Percentiles rank a stretch among this genome's conserved stretches.
Evolutionary conservation across 2,888 invertebrate species (phyloP).

Genomic region (Campopleginae sp.): DNA sequence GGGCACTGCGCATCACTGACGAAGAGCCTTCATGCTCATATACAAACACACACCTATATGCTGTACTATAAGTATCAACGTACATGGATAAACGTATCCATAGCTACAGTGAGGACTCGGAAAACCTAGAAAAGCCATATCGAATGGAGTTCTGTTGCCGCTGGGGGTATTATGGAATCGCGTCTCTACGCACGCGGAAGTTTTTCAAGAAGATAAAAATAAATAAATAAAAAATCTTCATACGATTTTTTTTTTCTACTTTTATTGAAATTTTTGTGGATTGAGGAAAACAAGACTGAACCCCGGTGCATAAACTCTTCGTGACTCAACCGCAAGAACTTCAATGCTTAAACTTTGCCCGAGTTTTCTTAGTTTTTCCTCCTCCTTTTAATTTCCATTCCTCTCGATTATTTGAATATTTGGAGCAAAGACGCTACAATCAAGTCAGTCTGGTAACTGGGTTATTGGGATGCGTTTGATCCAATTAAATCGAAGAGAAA

Average conservation of each 20-base stretch:
- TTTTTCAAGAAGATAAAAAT: not conserved
- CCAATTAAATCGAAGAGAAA: slow-evolving; percentile 41
- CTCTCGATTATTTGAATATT: not conserved
- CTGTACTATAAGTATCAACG: not conserved
- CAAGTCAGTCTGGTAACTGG: slow-evolving; percentile 28
- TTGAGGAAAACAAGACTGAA: not conserved
- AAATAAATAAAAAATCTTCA: too few species aligned
- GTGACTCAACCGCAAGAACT: not conserved
- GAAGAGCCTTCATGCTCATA: slow-evolving; percentile 31
- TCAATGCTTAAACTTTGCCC: not conserved
- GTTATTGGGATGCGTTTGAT: slow-evolving; percentile 48
- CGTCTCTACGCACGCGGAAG: not conserved
- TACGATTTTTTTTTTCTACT: too few species aligned
- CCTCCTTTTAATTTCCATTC: not conserved
- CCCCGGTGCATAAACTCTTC: not conserved
- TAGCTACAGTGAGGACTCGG: slow-evolving; percentile 30
- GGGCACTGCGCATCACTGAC: slow-evolving; percentile 64
- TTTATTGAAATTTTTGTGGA: not conserved
- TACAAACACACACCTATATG: not conserved
- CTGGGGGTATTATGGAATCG: slow-evolving; percentile 28
- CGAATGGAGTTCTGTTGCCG: slow-evolving; percentile 40
- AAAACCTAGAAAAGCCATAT: slow-evolving; percentile 56
- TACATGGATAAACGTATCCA: not conserved
- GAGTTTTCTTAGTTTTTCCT: too few species aligned
- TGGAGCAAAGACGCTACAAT: slow-evolving; percentile 13